Conservation (phyloP, 2,797 vertebrate species). For the Crenuchus spilurus region DNA sequence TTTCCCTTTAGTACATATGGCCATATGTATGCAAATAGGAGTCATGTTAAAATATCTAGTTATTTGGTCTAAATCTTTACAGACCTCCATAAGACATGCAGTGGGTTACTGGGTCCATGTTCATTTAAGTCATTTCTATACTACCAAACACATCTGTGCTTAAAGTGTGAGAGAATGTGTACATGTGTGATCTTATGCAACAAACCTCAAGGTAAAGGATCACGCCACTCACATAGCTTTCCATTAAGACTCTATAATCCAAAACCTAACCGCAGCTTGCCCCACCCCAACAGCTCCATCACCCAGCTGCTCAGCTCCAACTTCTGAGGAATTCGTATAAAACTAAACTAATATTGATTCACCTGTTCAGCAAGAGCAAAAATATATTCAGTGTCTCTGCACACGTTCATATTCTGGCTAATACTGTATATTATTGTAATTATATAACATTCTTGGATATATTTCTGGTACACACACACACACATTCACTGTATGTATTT, state of each 20-base stretch:
- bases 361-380: slow-evolving; percentile 61
- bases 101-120: too few relatives aligned
- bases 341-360: slow-evolving; percentile 77
- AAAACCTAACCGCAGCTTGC: neutral
- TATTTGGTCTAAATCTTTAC: too few relatives aligned
- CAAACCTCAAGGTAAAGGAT: slow-evolving; percentile 19
- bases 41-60: too few relatives aligned
- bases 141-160: neutral
- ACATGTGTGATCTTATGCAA: slow-evolving; percentile 8
- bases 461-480: neutral
- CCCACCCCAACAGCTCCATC: slow-evolving; percentile 28
- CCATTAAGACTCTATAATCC: slow-evolving; percentile 11
- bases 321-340: slow-evolving; percentile 64
- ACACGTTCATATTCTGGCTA: neutral
- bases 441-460: neutral
- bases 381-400: neutral
- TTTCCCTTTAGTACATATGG: too few relatives aligned
- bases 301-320: slow-evolving; percentile 36
- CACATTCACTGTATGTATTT: too few relatives aligned
- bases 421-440: neutral
- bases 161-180: neutral
- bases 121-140: neutral
- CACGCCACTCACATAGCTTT: neutral
- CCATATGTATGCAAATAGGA: neutral
- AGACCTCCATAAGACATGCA: too few relatives aligned